These are phyloP conservation scores for Littorina saxatilis DNA, from an alignment of 1,140 invertebrate species.

Conservation along the genomic window DNA sequence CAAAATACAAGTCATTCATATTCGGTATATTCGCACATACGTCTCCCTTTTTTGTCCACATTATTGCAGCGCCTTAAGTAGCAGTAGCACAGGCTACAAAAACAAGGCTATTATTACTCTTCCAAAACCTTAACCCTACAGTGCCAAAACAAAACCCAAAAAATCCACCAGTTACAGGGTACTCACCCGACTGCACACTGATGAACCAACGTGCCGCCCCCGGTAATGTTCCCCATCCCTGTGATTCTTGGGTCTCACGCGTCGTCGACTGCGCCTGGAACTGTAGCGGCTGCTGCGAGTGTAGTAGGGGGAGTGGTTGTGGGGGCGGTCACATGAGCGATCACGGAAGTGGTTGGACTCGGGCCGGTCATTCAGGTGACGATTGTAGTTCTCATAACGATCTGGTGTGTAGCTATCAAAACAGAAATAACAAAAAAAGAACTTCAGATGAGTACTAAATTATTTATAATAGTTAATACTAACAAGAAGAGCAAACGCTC, in stretches of 20 bases:
- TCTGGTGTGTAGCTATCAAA: constrained; percentile 23
- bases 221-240: constrained; percentile 7
- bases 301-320: constrained; percentile 41
- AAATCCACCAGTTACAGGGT: too few relatives aligned
- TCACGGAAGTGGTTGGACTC: constrained; percentile 52
- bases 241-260: constrained; percentile 33
- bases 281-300: constrained; percentile 43
- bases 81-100: too few relatives aligned
- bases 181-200: constrained; percentile 53
- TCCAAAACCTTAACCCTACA: too few relatives aligned
- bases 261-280: constrained; percentile 45
- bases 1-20: too few relatives aligned
- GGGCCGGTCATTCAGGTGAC: constrained; percentile 37
- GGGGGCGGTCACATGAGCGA: constrained; percentile 26
- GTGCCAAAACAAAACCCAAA: too few relatives aligned
- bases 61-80: too few relatives aligned
- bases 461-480: background rate
- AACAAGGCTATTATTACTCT: too few relatives aligned
- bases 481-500: too few relatives aligned
- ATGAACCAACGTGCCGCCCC: constrained; percentile 31
- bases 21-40: too few relatives aligned
- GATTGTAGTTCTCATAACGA: constrained; percentile 42
- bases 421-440: constrained; percentile 22
- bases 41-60: too few relatives aligned
- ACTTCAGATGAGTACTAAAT: background rate